Evolutionary conservation across 1,140 invertebrate species (phyloP).

Genomic region (Anoplophora glabripennis): DNA sequence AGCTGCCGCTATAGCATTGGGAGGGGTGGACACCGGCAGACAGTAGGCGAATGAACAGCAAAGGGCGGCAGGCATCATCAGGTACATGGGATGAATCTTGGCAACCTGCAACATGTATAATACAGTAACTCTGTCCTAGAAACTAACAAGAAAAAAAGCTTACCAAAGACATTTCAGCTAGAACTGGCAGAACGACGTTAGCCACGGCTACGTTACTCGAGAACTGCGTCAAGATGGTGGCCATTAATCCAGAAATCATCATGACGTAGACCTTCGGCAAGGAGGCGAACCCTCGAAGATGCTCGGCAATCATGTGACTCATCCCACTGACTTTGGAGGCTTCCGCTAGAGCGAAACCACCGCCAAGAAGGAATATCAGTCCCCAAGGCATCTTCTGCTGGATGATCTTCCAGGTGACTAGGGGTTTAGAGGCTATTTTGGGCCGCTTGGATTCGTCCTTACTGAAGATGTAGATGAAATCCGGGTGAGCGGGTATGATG

Average conservation of each 20-base stretch:
- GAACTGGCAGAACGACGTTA: slow-evolving; percentile 78
- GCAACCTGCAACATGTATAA: slow-evolving; percentile 29
- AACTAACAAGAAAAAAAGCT: slow-evolving; percentile 2
- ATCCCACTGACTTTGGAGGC: slow-evolving; percentile 76
- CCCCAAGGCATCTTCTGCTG: slow-evolving; percentile 79
- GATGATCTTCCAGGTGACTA: slow-evolving; percentile 73
- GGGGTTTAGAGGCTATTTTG: slow-evolving; percentile 58
- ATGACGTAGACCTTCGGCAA: slow-evolving; percentile 57
- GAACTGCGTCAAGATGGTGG: slow-evolving; percentile 71
- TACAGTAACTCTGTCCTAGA: not conserved
- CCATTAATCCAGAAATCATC: slow-evolving; percentile 55
- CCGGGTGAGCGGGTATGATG: slow-evolving; percentile 72
- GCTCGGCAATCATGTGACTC: slow-evolving; percentile 68
- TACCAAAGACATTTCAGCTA: slow-evolving; percentile 64
- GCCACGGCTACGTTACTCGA: slow-evolving; percentile 82
- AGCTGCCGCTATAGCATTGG: slow-evolving; percentile 91
- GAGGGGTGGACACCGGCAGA: slow-evolving; percentile 78
- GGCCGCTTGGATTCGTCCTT: slow-evolving; percentile 58
- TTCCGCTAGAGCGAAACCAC: slow-evolving; percentile 83
- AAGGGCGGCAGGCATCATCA: slow-evolving; percentile 81
- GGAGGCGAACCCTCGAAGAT: slow-evolving; percentile 56
- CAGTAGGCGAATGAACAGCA: slow-evolving; percentile 75
- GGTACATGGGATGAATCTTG: slow-evolving; percentile 76
- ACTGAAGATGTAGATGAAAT: slow-evolving; percentile 68
- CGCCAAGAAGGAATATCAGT: slow-evolving; percentile 67